A percentile compares a stretch with the other conserved stretches of the same genome.
Conservation (phyloP, 2,888 invertebrate species). For the Cetonia aurata region DNA sequence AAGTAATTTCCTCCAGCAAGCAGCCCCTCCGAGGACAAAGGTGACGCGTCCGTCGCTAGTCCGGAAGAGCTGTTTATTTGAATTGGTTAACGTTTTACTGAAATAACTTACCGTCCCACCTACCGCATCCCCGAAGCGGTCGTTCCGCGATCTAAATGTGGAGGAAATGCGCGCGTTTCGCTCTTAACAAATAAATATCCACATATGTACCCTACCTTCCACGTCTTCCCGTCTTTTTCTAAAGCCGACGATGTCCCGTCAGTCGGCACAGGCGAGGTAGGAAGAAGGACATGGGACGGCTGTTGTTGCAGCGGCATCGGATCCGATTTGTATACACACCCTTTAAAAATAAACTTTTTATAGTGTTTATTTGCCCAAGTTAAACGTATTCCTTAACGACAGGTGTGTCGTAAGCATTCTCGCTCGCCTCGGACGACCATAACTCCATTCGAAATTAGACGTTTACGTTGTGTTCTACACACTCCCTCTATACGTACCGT, state of each 20-base stretch:
- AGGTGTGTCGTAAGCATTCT: slow-evolving; percentile 44
- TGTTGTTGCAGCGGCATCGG: slow-evolving; percentile 48
- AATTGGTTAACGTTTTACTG: slow-evolving; percentile 45
- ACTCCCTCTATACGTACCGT: slow-evolving; percentile 4
- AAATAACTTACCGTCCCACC: slow-evolving; percentile 39
- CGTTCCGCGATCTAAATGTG: slow-evolving; percentile 49
- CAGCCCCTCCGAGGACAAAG: slow-evolving; percentile 35
- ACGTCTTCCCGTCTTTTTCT: not conserved
- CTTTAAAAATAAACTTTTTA: slow-evolving; percentile 46
- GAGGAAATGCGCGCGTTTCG: slow-evolving; percentile 43
- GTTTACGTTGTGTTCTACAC: slow-evolving; percentile 33
- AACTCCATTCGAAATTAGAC: slow-evolving; percentile 34
- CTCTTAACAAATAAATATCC: no score
- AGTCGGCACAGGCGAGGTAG: slow-evolving; percentile 45
- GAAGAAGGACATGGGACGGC: slow-evolving; percentile 57
- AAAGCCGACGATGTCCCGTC: slow-evolving; percentile 6
- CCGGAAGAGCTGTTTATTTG: slow-evolving; percentile 47
- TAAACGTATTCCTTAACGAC: slow-evolving; percentile 45
- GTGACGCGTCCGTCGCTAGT: slow-evolving; percentile 21
- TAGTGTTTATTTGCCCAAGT: slow-evolving; percentile 45
- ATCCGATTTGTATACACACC: slow-evolving; percentile 41
- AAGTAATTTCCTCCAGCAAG: slow-evolving; percentile 38
- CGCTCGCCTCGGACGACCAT: slow-evolving; percentile 36
- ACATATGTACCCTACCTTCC: no score
- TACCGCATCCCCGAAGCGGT: slow-evolving; percentile 20